Evolutionary conservation across 2,113 vertebrate genomes (phyloP).

Genomic region (Daubentonia madagascariensis): DNA sequence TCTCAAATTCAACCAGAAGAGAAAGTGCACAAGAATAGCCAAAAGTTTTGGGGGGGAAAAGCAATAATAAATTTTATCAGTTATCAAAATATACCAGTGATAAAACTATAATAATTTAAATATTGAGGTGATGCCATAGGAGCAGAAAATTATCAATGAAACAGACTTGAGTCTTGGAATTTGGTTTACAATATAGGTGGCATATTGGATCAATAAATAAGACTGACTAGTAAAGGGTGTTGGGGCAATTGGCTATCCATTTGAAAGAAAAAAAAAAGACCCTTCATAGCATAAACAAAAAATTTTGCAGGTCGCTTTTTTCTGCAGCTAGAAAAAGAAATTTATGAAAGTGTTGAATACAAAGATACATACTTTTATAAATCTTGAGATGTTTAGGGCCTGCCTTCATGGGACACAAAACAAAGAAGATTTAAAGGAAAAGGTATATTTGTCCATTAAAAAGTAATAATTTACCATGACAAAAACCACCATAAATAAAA

Average conservation of each 20-base stretch:
- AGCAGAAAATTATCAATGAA: background rate
- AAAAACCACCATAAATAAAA: background rate
- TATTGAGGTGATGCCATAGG: background rate
- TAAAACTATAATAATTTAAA: background rate
- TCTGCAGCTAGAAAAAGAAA: background rate
- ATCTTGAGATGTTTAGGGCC: background rate
- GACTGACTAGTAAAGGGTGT: background rate
- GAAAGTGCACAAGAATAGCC: background rate
- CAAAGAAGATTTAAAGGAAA: background rate
- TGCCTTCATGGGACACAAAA: conserved; percentile 7
- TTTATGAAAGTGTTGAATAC: background rate
- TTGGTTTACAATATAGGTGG: background rate
- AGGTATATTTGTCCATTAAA: background rate
- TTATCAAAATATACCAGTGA: background rate
- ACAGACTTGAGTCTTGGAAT: background rate
- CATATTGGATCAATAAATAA: background rate
- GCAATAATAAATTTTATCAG: background rate
- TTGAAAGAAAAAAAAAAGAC: background rate
- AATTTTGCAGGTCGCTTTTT: background rate
- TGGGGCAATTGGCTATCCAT: background rate
- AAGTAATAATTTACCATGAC: background rate
- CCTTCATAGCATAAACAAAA: background rate
- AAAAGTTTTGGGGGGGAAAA: background rate
- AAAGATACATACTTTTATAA: background rate
- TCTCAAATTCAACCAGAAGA: conserved; percentile 1